Conservation (phyloP, 1,140 invertebrate genomes). For the Hirudo medicinalis region DNA sequence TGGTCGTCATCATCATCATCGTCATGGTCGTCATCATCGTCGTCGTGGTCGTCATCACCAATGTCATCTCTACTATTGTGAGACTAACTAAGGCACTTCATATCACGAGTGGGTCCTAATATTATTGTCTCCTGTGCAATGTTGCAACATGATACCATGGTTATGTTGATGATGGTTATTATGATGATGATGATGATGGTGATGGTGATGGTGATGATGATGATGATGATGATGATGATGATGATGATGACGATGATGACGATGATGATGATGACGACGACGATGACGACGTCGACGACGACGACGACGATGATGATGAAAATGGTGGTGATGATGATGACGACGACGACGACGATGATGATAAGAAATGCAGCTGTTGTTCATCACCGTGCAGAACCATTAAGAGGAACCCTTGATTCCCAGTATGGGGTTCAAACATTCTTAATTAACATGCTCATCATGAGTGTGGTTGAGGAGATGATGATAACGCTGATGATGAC, state of each 20-base stretch:
- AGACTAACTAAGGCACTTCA: too few relatives aligned
- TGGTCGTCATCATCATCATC: too few relatives aligned
- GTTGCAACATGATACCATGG: too few relatives aligned
- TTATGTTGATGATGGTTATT: too few relatives aligned
- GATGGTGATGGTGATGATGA: not conserved
- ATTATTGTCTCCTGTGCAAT: too few relatives aligned
- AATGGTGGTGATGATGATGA: constrained; percentile 12
- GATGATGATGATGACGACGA: constrained; percentile 16
- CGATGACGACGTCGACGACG: constrained; percentile 5
- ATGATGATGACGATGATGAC: constrained; percentile 13
- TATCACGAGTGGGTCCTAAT: too few relatives aligned
- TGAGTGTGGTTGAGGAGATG: not conserved
- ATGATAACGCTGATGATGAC: not conserved
- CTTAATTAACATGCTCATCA: not conserved
- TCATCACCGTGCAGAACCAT: not conserved
- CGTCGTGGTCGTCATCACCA: too few relatives aligned
- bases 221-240: constrained; percentile 12
- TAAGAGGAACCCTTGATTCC: too few relatives aligned
- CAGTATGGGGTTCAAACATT: not conserved
- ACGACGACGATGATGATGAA: constrained; percentile 7
- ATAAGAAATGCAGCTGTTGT: constrained; percentile 13
- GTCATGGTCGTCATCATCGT: too few relatives aligned
- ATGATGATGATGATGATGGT: too few relatives aligned
- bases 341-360: constrained; percentile 11
- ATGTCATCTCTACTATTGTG: too few relatives aligned